These are phyloP conservation scores for Apistogramma diplotaenia DNA, from an alignment of 2,113 vertebrate genomes.

Conservation along the genomic window DNA sequence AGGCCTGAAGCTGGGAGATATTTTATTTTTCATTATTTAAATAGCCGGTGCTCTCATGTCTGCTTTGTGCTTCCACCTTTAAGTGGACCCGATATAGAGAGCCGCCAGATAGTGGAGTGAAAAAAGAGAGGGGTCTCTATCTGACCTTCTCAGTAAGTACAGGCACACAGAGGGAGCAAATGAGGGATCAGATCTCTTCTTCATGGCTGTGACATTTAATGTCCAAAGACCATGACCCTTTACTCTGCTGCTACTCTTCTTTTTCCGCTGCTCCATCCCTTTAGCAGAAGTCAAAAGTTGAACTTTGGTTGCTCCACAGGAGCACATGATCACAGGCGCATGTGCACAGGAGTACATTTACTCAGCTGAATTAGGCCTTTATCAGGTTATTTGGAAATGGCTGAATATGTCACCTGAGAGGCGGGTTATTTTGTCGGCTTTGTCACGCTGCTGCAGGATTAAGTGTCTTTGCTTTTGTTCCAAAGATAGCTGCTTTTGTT, in stretches of 20 bases:
- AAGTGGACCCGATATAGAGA: slow-evolving; percentile 1
- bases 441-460: not conserved
- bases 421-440: not conserved
- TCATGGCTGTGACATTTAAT: slow-evolving; percentile 77
- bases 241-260: slow-evolving; percentile 26
- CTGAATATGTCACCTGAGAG: not conserved
- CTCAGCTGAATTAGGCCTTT: not conserved
- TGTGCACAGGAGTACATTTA: slow-evolving; percentile 9
- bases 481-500: not conserved
- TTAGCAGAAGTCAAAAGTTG: slow-evolving; percentile 6
- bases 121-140: slow-evolving; percentile 37
- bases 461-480: not conserved
- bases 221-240: slow-evolving; percentile 80
- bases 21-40: not conserved
- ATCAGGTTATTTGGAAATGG: not conserved
- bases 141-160: slow-evolving; percentile 74
- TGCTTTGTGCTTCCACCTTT: not conserved
- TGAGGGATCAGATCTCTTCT: slow-evolving; percentile 75
- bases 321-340: not conserved
- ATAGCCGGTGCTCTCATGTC: not conserved
- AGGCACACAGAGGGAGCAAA: slow-evolving; percentile 37
- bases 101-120: slow-evolving; percentile 14
- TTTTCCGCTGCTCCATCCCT: not conserved
- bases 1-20: not conserved
- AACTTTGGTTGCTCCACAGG: not conserved